Evolutionary conservation across 1,140 invertebrate species (phyloP).

Genomic region (Conus betulinus): DNA sequence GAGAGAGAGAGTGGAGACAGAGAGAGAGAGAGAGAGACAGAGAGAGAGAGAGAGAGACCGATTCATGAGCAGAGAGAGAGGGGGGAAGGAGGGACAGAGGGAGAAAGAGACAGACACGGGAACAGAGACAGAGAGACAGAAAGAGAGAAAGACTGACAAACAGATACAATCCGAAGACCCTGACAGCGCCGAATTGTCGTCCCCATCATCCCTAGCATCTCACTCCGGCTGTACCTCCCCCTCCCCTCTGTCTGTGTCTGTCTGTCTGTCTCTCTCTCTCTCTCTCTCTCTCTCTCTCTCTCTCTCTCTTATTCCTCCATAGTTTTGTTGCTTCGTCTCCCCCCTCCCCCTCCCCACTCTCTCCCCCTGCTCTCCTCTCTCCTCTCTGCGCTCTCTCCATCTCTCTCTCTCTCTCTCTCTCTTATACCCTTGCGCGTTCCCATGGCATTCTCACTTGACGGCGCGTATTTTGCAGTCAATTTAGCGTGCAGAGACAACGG

Average conservation of each 20-base stretch:
- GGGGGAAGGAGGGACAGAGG: background rate
- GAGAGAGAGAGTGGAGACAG: background rate
- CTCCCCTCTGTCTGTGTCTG: too few relatives aligned
- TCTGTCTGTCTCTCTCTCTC: too few relatives aligned
- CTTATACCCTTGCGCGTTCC: background rate
- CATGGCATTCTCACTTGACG: background rate
- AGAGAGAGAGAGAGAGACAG: background rate
- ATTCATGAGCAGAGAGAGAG: background rate
- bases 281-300: too few relatives aligned
- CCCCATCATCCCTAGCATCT: background rate
- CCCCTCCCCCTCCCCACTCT: background rate
- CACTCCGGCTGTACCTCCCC: too few relatives aligned
- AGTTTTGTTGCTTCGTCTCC: too few relatives aligned
- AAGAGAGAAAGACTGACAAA: background rate
- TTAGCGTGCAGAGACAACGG: conserved; percentile 1
- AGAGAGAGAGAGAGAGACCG: background rate
- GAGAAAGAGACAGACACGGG: background rate
- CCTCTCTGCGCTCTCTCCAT: background rate
- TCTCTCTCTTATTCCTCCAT: too few relatives aligned
- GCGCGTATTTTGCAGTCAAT: conserved; percentile 6
- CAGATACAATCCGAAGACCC: background rate
- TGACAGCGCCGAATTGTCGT: background rate
- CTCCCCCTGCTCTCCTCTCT: background rate
- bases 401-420: background rate
- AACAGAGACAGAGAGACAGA: background rate